Evolutionary conservation across 2,113 vertebrate species (phyloP), one percentile per base, ranked within the genome.

Genomic region (Gobiocypris rarus): DNA sequence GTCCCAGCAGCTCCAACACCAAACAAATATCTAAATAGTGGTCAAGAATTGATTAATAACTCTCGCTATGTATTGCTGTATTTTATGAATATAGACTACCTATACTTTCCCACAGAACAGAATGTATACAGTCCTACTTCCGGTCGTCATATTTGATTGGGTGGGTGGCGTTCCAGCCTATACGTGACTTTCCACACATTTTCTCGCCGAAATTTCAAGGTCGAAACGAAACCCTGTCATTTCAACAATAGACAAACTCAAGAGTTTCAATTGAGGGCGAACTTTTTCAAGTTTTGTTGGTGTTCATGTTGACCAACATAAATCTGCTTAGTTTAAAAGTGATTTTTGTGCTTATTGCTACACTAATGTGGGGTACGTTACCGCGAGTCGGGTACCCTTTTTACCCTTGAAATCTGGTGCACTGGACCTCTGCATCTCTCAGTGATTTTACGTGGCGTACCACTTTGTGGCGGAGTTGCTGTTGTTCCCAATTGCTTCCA

Each of bases 1-100:
- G 95, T 17, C 95, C 96, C 86, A 96, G 91, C 0, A 89, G 92
- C 89, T 97, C 96, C 86, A 96, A 93, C 6, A 96, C 96, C 86
- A 96, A 89, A 85, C 96, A 97, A 3, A 86, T 88, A 90, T 96
- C 94, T 96, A 67, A 75, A 38, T 80, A 81, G 8, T 31, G 22
- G 77, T 93, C 85, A 92, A 92, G 90, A 79, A 61, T 48, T 15
- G 13, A 71, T 48, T 6, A 48, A 11, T 9, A 45, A 83, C 28
- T n/a, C 28, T 48, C 2, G 15, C 6, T n/a, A 41, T 63, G 52
- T 59, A 24, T 31, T 26, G 26, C 1, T 67, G 28, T 38, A 67
- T 67, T 58, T 22, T 24, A 11, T 24, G 24, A 59, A 59, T 0
- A n/a, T 4, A 63, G 59, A 15, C 15, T 7, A 50, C 26, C 59